These are phyloP conservation scores for Dione vanillae DNA, from an alignment of 2,888 invertebrate genomes.

Conservation along the genomic window DNA sequence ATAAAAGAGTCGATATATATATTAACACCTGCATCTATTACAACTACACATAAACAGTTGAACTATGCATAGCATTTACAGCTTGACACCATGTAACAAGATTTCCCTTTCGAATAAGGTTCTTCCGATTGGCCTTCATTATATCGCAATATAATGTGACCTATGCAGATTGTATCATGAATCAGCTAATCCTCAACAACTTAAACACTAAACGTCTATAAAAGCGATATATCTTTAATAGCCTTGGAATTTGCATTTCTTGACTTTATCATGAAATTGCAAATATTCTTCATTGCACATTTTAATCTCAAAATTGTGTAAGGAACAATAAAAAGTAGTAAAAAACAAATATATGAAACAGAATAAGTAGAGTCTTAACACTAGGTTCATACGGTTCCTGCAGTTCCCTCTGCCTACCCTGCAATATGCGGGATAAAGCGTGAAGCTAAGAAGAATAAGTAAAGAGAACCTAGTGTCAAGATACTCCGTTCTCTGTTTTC, in stretches of 20 bases:
- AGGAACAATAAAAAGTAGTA: too few species aligned
- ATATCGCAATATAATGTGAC: background rate
- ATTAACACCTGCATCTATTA: conserved; percentile 15
- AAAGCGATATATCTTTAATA: background rate
- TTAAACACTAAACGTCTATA: background rate
- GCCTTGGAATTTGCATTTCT: background rate
- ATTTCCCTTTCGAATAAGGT: conserved; percentile 25
- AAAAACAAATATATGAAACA: too few species aligned
- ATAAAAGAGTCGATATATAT: too few species aligned
- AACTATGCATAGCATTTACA: conserved; percentile 14
- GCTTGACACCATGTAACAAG: conserved; percentile 14
- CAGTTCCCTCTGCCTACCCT: too few species aligned
- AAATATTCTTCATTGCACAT: background rate
- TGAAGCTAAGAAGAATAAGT: too few species aligned
- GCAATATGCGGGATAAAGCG: too few species aligned
- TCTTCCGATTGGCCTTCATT: conserved; percentile 19
- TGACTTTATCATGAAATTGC: background rate
- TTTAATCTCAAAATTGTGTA: too few species aligned
- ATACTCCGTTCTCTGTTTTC: too few species aligned
- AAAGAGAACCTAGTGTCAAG: too few species aligned
- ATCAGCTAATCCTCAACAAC: conserved; percentile 1
- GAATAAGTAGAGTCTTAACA: too few species aligned
- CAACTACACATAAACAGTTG: conserved; percentile 11
- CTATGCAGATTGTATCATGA: conserved; percentile 19
- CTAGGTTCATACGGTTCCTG: too few species aligned